phyloP scores from a whole-genome alignment of 2,113 vertebrate species.

The Pollachius pollachius region DNA sequence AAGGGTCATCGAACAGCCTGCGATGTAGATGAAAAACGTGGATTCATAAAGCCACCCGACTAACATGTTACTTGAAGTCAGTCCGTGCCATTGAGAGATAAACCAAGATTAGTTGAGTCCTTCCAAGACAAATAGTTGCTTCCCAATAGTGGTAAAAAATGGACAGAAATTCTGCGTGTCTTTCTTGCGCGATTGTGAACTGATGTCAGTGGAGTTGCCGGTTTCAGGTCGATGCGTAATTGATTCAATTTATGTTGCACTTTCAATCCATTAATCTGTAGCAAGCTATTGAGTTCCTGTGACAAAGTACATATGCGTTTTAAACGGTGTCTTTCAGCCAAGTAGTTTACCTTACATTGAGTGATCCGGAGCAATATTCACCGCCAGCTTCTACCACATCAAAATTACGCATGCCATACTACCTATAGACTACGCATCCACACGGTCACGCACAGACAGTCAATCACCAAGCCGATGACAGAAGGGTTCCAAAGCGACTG shows the following conservation, averaged over 20 bases:
- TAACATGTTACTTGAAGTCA: too few species aligned
- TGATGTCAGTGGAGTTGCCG: too few species aligned
- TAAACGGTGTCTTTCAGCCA: conserved; percentile 12
- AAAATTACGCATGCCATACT: conserved; percentile 45
- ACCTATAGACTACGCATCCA: too few species aligned
- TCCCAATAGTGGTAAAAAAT: too few species aligned
- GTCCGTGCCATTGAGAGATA: too few species aligned
- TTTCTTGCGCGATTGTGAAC: not conserved
- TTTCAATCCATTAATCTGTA: too few species aligned
- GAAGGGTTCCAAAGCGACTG: not conserved
- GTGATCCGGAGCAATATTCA: conserved; percentile 25
- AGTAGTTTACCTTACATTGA: conserved; percentile 6
- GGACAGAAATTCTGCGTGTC: not conserved
- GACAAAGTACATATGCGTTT: not conserved
- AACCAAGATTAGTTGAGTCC: too few species aligned
- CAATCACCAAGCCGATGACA: not conserved
- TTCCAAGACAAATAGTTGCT: too few species aligned
- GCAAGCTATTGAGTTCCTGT: conserved; percentile 21
- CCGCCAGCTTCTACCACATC: conserved; percentile 1
- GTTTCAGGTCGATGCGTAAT: conserved; percentile 42
- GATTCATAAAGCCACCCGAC: too few species aligned
- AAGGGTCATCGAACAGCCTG: too few species aligned
- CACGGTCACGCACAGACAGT: too few species aligned
- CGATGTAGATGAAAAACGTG: too few species aligned
- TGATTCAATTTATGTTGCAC: conserved; percentile 19